These are phyloP conservation scores for Drosophila cardini DNA, from an alignment of 1,140 invertebrate genomes.

Conservation along the genomic window DNA sequence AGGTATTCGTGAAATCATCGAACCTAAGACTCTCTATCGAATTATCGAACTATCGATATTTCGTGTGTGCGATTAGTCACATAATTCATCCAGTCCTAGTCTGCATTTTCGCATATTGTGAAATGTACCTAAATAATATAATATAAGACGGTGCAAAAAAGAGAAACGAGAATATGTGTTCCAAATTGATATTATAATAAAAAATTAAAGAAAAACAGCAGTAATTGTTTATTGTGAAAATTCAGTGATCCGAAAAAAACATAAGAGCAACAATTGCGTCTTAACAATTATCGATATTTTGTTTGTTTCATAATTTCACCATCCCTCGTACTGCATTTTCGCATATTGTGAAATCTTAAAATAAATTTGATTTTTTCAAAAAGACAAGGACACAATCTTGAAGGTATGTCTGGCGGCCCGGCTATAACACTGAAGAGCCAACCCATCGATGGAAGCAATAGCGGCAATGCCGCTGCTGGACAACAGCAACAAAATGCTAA, in stretches of 20 bases:
- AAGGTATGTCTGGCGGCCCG: constrained; percentile 72
- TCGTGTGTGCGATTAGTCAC: not conserved
- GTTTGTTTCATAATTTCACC: constrained; percentile 33
- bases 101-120: constrained; percentile 5
- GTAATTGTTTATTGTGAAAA: not conserved
- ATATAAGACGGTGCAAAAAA: not conserved
- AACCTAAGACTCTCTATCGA: not conserved
- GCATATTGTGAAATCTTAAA: constrained; percentile 67
- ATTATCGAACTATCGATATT: not conserved
- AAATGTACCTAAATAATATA: not conserved
- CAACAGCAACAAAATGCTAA: constrained; percentile 67
- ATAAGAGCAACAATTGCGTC: not conserved
- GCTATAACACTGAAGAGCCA: constrained; percentile 79
- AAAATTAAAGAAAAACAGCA: not conserved
- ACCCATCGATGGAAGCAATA: constrained; percentile 73
- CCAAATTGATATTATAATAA: not conserved
- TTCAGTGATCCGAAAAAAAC: not conserved
- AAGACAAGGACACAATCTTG: constrained; percentile 20
- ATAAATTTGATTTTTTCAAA: constrained; percentile 12
- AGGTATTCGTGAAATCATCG: not conserved
- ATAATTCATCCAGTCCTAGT: not conserved
- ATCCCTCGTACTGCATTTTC: constrained; percentile 58
- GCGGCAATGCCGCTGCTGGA: constrained; percentile 62
- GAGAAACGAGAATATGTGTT: not conserved
- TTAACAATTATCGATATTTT: constrained; percentile 7